These are phyloP conservation scores for Bovichtus variegatus DNA, from an alignment of 2,797 vertebrate species.

Conservation along the genomic window DNA sequence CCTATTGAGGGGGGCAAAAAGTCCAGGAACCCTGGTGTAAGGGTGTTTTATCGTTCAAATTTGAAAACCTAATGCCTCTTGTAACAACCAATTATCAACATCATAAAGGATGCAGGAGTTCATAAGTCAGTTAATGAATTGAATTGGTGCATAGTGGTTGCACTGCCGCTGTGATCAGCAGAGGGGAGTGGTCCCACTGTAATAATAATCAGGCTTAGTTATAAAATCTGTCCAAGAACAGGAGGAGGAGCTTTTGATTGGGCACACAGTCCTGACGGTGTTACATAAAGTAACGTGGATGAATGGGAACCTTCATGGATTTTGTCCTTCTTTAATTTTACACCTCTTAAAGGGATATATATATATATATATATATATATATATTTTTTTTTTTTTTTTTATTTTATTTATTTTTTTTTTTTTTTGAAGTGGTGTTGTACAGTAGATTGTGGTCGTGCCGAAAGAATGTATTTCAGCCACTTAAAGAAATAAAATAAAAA, in stretches of 20 bases:
- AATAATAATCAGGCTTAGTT: constrained; percentile 10
- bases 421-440: too few species aligned
- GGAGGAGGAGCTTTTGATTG: constrained; percentile 28
- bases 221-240: constrained; percentile 22
- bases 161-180: constrained; percentile 36
- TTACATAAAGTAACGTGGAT: constrained; percentile 12
- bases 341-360: background rate
- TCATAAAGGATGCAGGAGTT: constrained; percentile 51
- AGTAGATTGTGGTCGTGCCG: too few species aligned
- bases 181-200: constrained; percentile 42
- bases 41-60: constrained; percentile 47
- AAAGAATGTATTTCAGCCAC: too few species aligned
- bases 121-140: constrained; percentile 46
- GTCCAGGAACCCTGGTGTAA: background rate
- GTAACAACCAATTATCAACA: constrained; percentile 39
- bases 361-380: too few species aligned
- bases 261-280: constrained; percentile 4
- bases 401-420: too few species aligned
- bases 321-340: background rate
- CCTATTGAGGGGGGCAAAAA: background rate
- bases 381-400: too few species aligned
- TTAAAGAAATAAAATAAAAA: too few species aligned
- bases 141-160: constrained; percentile 37
- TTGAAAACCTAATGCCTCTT: constrained; percentile 28
- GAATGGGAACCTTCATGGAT: background rate